Evolutionary conservation across 2,888 invertebrate genomes (phyloP), one percentile per base, ranked within the genome.

Genomic region (Eupithecia subfuscata): DNA sequence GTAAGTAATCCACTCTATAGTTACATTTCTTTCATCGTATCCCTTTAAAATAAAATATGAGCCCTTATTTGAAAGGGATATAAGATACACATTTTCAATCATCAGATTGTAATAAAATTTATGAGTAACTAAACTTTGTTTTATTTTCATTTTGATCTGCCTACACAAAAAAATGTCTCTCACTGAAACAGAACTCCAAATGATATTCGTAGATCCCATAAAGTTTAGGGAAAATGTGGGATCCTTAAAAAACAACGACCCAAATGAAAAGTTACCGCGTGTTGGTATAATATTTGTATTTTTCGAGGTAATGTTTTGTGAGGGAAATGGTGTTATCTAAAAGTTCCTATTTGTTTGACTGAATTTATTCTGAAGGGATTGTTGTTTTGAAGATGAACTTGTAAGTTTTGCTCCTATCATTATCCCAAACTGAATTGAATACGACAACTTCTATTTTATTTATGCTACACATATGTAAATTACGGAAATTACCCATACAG

Each of bases 31-130:
- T 87, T 84, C 83, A 85, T 84, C 83, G 90, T 94, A 94, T 94
- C 94, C 94, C 94, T 94, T 94, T 92, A 80, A 93, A 93, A 93
- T 94, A 94, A 77, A 69, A 91, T 90, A 89, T 92, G 94, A 94
- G 95, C 94, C 94, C 95, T 90, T 94, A 93, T 95, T 94, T 92
- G 87, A 92, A 92, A 91, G 94, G 95, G 93, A 94, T 95, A 93
- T 93, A 90, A 88, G 82, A 88, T 79, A 86, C 80, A 84, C 78
- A 85, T 87, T 84, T 75, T 79, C 77, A 83, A 82, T 79, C 74
- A 85, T 80, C 82, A 83, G 76, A 84, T 85, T 88, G 84, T 85
- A 90, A 89, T 89, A 89, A 89, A 89, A 84, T 73, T 71, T 74
- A 79, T 79, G 63, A 77, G 72, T 78, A 76, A 73, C 45, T 71